Evolutionary conservation across 92 coral and sea anemone genomes (phyloP).

Genomic region (Diadumene lineata): DNA sequence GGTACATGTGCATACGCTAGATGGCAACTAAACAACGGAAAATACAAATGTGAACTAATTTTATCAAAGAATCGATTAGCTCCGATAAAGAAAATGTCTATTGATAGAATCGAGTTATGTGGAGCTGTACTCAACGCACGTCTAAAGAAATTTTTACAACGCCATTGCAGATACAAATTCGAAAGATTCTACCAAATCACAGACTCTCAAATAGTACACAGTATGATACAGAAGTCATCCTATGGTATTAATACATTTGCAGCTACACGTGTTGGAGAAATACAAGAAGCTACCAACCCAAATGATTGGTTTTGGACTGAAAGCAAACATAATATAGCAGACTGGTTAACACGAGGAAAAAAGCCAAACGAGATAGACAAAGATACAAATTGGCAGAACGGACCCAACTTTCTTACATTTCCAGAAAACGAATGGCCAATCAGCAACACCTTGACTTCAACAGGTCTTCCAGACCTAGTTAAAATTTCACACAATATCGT

Average conservation of each 20-base stretch:
- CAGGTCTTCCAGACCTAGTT: no score
- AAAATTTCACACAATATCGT: no score
- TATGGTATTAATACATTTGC: constrained; percentile 73
- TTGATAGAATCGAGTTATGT: constrained; percentile 54
- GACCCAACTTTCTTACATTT: constrained; percentile 56
- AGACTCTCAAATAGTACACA: constrained; percentile 65
- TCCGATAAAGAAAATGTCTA: constrained; percentile 49
- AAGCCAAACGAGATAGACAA: constrained; percentile 36
- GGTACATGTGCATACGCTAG: constrained; percentile 68
- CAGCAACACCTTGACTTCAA: no score
- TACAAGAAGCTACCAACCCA: no score
- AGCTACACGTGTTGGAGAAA: constrained; percentile 42
- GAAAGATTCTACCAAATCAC: constrained; percentile 37
- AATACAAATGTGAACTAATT: constrained; percentile 22
- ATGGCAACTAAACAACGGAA: constrained; percentile 42
- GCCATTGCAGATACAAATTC: constrained; percentile 50
- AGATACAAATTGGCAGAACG: constrained; percentile 53
- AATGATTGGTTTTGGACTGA: constrained; percentile 68
- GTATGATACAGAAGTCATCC: constrained; percentile 60
- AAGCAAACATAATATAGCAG: constrained; percentile 57
- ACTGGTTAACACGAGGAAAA: constrained; percentile 69
- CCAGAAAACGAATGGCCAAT: constrained; percentile 57
- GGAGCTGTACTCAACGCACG: constrained; percentile 52
- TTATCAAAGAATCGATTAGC: constrained; percentile 58
- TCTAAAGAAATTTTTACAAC: constrained; percentile 36